Percentiles rank a stretch among this genome's conserved stretches.
These are phyloP conservation scores for Thamnophis sirtalis DNA, from an alignment of 2,113 vertebrate species.

Conservation along the genomic window DNA sequence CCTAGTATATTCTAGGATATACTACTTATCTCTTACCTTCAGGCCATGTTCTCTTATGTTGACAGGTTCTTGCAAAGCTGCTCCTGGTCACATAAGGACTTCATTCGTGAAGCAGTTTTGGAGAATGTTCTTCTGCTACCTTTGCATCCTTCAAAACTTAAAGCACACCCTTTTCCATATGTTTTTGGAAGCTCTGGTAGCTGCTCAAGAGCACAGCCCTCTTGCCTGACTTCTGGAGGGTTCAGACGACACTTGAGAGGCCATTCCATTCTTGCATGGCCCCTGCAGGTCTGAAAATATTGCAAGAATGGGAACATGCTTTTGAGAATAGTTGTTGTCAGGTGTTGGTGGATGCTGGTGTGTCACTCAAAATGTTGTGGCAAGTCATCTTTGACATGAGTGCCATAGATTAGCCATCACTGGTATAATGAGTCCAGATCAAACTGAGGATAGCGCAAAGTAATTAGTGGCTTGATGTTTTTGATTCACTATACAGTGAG, in stretches of 20 bases:
- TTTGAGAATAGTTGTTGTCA: too few relatives aligned
- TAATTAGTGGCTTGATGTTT: not conserved
- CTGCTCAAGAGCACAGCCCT: not conserved
- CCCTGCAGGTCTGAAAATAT: too few relatives aligned
- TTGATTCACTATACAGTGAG: too few relatives aligned
- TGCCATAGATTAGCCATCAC: too few relatives aligned
- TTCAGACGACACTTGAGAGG: not conserved
- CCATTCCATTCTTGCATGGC: not conserved
- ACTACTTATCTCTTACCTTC: not conserved
- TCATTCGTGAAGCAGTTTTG: not conserved
- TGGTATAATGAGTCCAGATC: not conserved
- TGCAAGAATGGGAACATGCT: too few relatives aligned
- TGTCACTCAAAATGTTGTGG: too few relatives aligned
- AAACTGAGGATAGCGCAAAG: not conserved
- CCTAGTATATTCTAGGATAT: not conserved
- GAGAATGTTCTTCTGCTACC: not conserved
- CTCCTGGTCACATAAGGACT: not conserved
- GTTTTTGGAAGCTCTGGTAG: not conserved
- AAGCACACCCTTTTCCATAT: not conserved
- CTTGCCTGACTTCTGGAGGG: not conserved
- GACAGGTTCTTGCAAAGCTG: not conserved
- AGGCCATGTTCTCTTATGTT: not conserved
- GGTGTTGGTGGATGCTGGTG: too few relatives aligned
- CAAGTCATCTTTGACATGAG: too few relatives aligned
- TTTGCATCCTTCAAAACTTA: not conserved